Base-by-base conservation (phyloP, 2,888 invertebrate species). In the Athalia circularis region DNA sequence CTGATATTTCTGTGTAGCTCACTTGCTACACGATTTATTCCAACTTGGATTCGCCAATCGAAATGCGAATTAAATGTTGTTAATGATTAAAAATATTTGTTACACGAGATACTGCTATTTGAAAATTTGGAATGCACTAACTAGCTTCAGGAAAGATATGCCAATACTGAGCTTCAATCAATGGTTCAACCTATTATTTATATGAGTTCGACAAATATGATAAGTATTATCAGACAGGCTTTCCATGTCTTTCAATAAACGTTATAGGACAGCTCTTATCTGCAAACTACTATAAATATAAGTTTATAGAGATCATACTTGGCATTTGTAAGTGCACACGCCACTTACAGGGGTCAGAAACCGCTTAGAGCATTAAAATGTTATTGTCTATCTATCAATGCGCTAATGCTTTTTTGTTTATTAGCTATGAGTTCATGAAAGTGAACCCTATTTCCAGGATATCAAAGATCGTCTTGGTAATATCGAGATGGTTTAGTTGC, bases 181-280 rank as follows among this genome's bases (percentile, higher is more conserved):
- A 86, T 83, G 85, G 86, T 88, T 87, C 83, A 80, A 83, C 79
- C 83, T 85, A 86, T 83, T 89, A 89, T 87, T 89, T 89, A 89
- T 89, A 89, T 81, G 84, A 83, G 78, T 70, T 89, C 88, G 87
- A 88, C 81, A 84, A 83, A 77, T 72, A 80, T 83, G 89, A 89
- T 89, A 88, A 88, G 86, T 87, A 83, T 84, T 89, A 89, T 89
- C 89, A 87, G 87, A 77, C 83, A 79, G 82, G 80, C 81, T 84
- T 83, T 81, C 81, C 85, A 83, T 87, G 86, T 82, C 85, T 83
- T 83, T 79, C 84, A 84, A 83, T 82, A 82, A 84, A 82, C 84
- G 82, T 81, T 80, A 83, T 77, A 72, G 76, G 82, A 82, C 74
- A 72, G 62, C 65, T 79, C 84, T 88, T 88, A 88, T 88, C 88